Evolutionary conservation across 2,888 invertebrate species (phyloP), one percentile per base, ranked within the genome.

Genomic region (Sesia apiformis): DNA sequence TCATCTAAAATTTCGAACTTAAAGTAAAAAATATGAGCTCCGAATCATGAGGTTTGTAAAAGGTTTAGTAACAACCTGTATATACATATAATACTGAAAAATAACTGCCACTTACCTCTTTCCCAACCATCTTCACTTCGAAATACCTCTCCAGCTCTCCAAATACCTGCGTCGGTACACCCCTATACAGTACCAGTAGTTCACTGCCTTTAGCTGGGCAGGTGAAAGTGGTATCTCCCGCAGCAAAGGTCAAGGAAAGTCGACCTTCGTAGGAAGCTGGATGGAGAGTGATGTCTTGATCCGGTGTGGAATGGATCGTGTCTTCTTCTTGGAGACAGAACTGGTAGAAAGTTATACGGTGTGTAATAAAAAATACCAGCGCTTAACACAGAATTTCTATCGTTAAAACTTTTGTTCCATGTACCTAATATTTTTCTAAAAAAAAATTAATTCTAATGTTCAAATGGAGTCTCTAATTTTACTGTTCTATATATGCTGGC

Each of bases 211-310:
- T 67, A 0, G 65, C 61, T 4, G 64, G 60, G n/a, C 67, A 64
- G 53, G 76, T 76, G 38, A 63, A 64, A 0, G 62, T 62, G 51
- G 69, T 65, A 38, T 68, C 66, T 0, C 63, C 67, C 0, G 59
- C 57, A 2, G 73, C 67, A 54, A 67, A 80, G 0, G 66, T 68
- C 40, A 84, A 8, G 3, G 66, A 64, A 0, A 81, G 56, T 4
- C 72, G 61, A 0, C 85, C 84, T 52, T 81, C 76, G 57, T 81
- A 84, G 0, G 75, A 64, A 0, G 80, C 72, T 4, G 85, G 83
- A 0, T 70, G 62, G 0, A 69, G 61, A 3, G 78, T 67, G 0
- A 84, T 66, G 39, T 84, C 84, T 51, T 78, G 76, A 41, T 81
- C 74, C 5, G 72, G 69, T 0, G 74, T 60, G 7, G 65, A 72